Evolutionary conservation across 2,888 invertebrate genomes (phyloP), one percentile per base, ranked within the genome.

Genomic region (Meloe dianella): DNA sequence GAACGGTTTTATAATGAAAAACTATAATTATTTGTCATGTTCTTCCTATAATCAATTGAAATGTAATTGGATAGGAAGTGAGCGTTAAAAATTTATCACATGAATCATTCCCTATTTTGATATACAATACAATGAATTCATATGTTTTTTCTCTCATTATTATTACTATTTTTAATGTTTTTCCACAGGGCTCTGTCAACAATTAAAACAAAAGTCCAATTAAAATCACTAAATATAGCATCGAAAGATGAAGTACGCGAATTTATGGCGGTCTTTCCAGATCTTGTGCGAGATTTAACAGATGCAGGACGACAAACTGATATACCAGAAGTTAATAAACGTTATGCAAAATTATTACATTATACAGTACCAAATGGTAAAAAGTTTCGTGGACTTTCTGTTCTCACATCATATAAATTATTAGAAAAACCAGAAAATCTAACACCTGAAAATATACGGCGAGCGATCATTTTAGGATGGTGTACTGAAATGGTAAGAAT

Each of bases 361-460:
- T 96, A 96, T 85, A 97, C 96, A 85, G 94, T 97, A 5, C 94
- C 95, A 0, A 90, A 90, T 76, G 97, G 97, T 2, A 97, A 97
- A 84, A 94, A 93, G 84, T 92, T 90, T 79, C 86, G 95, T 62
- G 94, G 92, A 0, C 83, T 94, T 38, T 87, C 92, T 0, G 87
- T 92, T 0, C 90, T 94, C 0, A 85, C 91, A 41, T 89, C 94
- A 0, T 95, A 92, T 82, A 92, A 91, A 80, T 88, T 90, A 84
- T 81, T 95, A 68, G 90, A 89, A 74, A 85, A 87, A 64, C 86
- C 87, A 0, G 86, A 89, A n/a, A 86, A 90, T 66, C 84, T 92
- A 4, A 92, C 92, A 0, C 89, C 92, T 0, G 94, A 94, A 73
- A 93, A 93, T 76, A 83, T 96, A 47, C 89, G 90, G 74, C 83